A percentile compares a stretch with the other conserved stretches of the same genome.
Conservation (phyloP, 2,797 vertebrate genomes). For the Lutjanus argentimaculatus region DNA sequence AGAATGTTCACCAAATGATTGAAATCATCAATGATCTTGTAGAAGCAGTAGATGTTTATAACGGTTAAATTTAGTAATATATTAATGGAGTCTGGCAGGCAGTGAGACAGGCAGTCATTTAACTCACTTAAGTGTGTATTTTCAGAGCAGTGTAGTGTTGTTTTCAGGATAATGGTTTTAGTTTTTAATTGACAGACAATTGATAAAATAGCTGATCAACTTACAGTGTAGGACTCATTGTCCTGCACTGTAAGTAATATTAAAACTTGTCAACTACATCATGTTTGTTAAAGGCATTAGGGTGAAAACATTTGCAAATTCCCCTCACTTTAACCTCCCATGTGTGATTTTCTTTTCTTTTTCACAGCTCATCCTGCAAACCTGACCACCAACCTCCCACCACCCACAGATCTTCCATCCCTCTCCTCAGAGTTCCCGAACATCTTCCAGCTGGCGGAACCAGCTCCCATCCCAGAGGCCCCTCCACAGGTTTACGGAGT, state of each 20-base stretch:
- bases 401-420: slow-evolving; percentile 39
- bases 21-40: too few relatives aligned
- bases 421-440: slow-evolving; percentile 65
- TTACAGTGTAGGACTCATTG: too few relatives aligned
- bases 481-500: slow-evolving; percentile 57
- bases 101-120: too few relatives aligned
- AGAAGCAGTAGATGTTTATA: too few relatives aligned
- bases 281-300: background rate
- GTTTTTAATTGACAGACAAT: too few relatives aligned
- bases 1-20: too few relatives aligned
- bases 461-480: slow-evolving; percentile 39
- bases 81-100: too few relatives aligned
- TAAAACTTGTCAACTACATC: background rate
- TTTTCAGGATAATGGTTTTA: too few relatives aligned
- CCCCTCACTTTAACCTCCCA: background rate
- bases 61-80: too few relatives aligned
- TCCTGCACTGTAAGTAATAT: background rate
- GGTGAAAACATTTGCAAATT: background rate
- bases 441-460: slow-evolving; percentile 67
- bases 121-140: too few relatives aligned
- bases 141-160: too few relatives aligned
- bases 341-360: background rate
- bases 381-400: slow-evolving; percentile 15
- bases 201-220: too few relatives aligned
- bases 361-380: slow-evolving; percentile 51